phyloP scores from a whole-genome alignment of 2,797 vertebrate species.

The Muraenolepis orangiensis region DNA sequence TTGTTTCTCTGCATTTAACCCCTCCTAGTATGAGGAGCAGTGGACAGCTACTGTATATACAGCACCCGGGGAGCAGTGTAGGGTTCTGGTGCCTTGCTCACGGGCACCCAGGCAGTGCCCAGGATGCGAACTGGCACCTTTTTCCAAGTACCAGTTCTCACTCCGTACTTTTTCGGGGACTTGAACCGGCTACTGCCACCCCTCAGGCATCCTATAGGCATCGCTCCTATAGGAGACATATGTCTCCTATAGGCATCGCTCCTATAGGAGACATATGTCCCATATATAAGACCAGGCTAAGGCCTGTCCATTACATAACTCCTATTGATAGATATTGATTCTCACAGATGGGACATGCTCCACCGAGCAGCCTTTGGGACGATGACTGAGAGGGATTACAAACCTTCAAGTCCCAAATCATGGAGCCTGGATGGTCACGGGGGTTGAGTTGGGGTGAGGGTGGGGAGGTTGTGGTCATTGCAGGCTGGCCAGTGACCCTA shows the following conservation, averaged over 20 bases:
- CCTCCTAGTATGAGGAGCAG: too few relatives aligned
- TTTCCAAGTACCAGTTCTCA: too few relatives aligned
- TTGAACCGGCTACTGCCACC: too few relatives aligned
- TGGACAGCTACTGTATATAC: too few relatives aligned
- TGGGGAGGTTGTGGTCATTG: constrained; percentile 1
- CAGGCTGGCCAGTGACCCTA: background rate
- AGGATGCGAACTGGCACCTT: too few relatives aligned
- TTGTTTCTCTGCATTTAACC: too few relatives aligned
- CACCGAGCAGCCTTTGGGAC: background rate
- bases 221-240: background rate
- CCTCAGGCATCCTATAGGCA: too few relatives aligned
- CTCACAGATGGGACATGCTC: background rate
- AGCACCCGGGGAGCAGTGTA: too few relatives aligned
- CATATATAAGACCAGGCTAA: background rate
- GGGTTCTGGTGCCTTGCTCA: too few relatives aligned
- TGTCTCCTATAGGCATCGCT: background rate
- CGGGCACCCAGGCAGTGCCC: too few relatives aligned
- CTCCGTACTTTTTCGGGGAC: too few relatives aligned
- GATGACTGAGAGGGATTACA: background rate
- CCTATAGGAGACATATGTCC: background rate
- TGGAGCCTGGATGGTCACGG: constrained; percentile 15
- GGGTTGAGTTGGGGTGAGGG: constrained; percentile 8
- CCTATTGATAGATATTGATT: background rate
- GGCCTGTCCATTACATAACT: background rate
- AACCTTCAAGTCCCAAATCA: background rate